These are phyloP conservation scores for Eristalinus sepulchralis DNA, from an alignment of 2,888 invertebrate species.

Conservation along the genomic window DNA sequence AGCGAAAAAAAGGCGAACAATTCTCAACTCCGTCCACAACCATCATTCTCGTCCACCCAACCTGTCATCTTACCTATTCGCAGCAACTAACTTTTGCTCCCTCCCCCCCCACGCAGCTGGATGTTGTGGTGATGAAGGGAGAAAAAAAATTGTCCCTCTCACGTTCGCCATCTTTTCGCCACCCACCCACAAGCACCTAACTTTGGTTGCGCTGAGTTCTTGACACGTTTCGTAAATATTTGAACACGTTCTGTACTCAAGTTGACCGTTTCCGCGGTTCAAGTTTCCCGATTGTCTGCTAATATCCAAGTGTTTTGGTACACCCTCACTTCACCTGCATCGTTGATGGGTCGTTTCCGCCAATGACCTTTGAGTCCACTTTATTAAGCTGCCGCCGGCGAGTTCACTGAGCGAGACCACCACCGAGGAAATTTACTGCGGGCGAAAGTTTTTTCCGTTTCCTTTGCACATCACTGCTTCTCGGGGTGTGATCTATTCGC, in stretches of 20 bases:
- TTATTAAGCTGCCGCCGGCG: neutral
- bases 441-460: neutral
- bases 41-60: constrained; percentile 12
- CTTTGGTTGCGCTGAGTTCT: constrained; percentile 73
- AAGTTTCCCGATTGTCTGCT: constrained; percentile 68
- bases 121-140: neutral
- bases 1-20: constrained; percentile 14
- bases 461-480: neutral
- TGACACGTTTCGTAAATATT: constrained; percentile 80
- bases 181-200: neutral
- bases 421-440: neutral
- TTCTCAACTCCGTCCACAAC: constrained; percentile 11
- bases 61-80: constrained; percentile 30
- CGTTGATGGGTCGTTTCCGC: neutral
- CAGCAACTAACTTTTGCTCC: constrained; percentile 8
- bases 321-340: neutral
- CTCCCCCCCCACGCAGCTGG: neutral
- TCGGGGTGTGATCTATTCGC: constrained; percentile 33
- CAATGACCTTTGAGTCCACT: neutral
- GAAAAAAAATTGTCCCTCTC: constrained; percentile 10
- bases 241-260: constrained; percentile 76
- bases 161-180: constrained; percentile 41
- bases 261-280: constrained; percentile 71
- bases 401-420: neutral
- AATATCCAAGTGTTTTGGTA: constrained; percentile 45